phyloP scores from a whole-genome alignment of 1,140 invertebrate genomes.

The Chelonus insularis region DNA sequence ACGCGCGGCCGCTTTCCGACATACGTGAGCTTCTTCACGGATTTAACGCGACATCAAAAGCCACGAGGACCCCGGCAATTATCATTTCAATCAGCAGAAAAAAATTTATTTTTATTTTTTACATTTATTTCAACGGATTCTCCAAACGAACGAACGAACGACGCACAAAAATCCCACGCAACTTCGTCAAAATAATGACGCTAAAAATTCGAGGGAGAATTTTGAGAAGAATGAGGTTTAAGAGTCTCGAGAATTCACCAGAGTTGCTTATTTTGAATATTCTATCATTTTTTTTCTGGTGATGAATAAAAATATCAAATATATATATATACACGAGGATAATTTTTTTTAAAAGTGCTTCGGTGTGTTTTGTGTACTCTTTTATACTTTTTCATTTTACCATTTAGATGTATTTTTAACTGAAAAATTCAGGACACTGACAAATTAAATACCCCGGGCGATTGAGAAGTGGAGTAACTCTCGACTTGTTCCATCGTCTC shows the following conservation, averaged over 20 bases:
- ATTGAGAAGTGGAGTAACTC: slow-evolving; percentile 12
- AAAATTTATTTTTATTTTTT: background rate
- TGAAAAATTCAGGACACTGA: slow-evolving; percentile 19
- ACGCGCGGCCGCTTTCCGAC: slow-evolving; percentile 13
- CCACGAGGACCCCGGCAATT: background rate
- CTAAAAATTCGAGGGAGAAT: background rate
- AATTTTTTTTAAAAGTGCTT: background rate
- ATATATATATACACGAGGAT: background rate
- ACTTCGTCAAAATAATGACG: no score
- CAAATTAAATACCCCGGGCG: slow-evolving; percentile 6
- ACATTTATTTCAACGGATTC: background rate
- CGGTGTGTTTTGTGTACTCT: background rate
- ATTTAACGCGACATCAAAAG: background rate
- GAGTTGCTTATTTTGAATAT: background rate
- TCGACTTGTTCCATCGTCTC: slow-evolving; percentile 19
- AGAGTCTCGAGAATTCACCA: background rate
- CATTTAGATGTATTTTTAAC: slow-evolving; percentile 11
- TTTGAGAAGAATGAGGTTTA: slow-evolving; percentile 3
- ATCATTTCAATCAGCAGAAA: background rate
- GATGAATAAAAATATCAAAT: background rate
- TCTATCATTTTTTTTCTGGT: background rate
- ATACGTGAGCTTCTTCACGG: background rate
- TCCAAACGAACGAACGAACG: slow-evolving; percentile 13
- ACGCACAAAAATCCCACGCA: no score
- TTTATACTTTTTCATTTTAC: background rate